Evolutionary conservation across 2,888 invertebrate species (phyloP).

Genomic region (Amphipoea oculea): DNA sequence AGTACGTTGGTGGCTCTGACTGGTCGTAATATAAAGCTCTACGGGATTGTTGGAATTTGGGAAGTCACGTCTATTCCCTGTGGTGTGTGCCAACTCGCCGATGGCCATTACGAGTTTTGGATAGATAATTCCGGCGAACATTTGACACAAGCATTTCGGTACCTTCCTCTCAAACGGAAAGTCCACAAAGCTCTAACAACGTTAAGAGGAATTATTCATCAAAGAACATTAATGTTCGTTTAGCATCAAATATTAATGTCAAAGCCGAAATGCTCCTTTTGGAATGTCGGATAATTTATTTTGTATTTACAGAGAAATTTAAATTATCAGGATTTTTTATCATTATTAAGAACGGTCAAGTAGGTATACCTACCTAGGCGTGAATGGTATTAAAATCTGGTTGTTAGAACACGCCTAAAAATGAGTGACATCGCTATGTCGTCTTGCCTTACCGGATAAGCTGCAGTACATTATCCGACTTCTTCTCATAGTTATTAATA

Average conservation of each 20-base stretch:
- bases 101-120: slow-evolving; percentile 70
- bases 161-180: slow-evolving; percentile 38
- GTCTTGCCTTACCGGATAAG: slow-evolving; percentile 28
- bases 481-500: background rate
- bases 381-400: slow-evolving; percentile 29
- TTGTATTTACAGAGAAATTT: slow-evolving; percentile 9
- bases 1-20: slow-evolving; percentile 59
- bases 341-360: background rate
- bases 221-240: slow-evolving; percentile 53
- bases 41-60: slow-evolving; percentile 64
- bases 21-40: slow-evolving; percentile 65
- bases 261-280: slow-evolving; percentile 35
- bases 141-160: slow-evolving; percentile 54
- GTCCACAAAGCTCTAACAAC: slow-evolving; percentile 43
- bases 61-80: slow-evolving; percentile 71
- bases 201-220: slow-evolving; percentile 56
- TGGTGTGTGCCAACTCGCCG: slow-evolving; percentile 67
- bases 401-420: slow-evolving; percentile 31
- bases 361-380: background rate
- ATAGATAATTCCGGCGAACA: slow-evolving; percentile 59
- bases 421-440: slow-evolving; percentile 15
- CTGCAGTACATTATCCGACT: background rate
- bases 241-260: slow-evolving; percentile 53
- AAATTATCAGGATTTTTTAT: slow-evolving; percentile 14
- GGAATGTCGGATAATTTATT: slow-evolving; percentile 30